Conservation (phyloP, 2,888 invertebrate species). For the Nematopogon swammerdamellus region DNA sequence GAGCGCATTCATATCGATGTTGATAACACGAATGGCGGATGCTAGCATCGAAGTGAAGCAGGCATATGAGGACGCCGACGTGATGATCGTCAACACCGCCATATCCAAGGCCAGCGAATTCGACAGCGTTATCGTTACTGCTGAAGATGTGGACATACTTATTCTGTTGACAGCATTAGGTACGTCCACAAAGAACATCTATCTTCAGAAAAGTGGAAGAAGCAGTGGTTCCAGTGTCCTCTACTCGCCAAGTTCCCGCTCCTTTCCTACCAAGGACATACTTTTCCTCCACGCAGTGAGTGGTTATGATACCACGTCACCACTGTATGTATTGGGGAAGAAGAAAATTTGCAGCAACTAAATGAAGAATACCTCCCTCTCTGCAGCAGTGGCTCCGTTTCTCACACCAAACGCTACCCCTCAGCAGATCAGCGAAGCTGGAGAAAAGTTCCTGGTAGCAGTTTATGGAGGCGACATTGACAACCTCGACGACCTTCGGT, state of each 20-base stretch:
- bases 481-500: conserved; percentile 5
- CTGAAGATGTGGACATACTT: conserved; percentile 9
- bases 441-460: too few species aligned
- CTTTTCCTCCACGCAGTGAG: too few species aligned
- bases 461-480: conserved; percentile 2
- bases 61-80: conserved; percentile 11
- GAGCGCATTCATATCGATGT: conserved; percentile 9
- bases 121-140: conserved; percentile 8
- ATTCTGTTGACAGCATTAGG: conserved; percentile 8
- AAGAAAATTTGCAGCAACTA: too few species aligned
- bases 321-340: too few species aligned
- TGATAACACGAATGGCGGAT: conserved; percentile 7
- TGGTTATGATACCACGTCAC: too few species aligned
- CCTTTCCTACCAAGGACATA: too few species aligned
- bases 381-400: too few species aligned
- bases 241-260: conserved; percentile 4
- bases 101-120: conserved; percentile 8
- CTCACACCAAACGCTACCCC: too few species aligned
- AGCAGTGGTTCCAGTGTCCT: conserved; percentile 5
- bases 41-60: conserved; percentile 7
- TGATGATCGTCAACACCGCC: conserved; percentile 10
- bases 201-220: conserved; percentile 6
- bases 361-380: too few species aligned
- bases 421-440: too few species aligned
- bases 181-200: conserved; percentile 1